Base-by-base conservation (phyloP, 2,797 vertebrate species). In the Onychomys arenicola region DNA sequence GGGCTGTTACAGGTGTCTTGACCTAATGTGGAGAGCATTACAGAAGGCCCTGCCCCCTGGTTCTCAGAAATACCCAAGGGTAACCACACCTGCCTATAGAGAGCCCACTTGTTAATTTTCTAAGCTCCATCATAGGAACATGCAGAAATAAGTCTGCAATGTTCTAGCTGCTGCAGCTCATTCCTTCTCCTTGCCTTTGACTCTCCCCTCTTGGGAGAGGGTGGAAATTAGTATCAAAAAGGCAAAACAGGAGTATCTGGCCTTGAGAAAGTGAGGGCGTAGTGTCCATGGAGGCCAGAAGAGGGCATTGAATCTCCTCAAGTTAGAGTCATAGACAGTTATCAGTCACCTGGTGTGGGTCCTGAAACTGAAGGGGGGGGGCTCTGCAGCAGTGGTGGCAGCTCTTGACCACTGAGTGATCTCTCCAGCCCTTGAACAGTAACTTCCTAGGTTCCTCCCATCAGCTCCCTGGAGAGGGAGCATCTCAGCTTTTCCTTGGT, bases 131-230 rank as follows among this genome's bases (percentile, higher is more conserved):
- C 88, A 12, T 19, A 7, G 12, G 40, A n/a, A 78, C 82, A 57
- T 76, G 73, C 19, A 83, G 23, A 32, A 7, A 77, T 61, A 9
- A 21, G 11, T 75, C 16, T 92, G 76, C 80, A 25, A 21, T 87
- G 46, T 32, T 55, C 34, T 14, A 52, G 84, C 73, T 13, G 29
- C 43, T 37, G 21, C 37, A 57, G 12, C 52, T 32, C 23, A 21
- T 17, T n/a, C 37, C 43, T 0, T 6, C 12, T 7, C 9, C 2
- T 37, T 34, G 19, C 25, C 2, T 11, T n/a, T 17, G 11, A 12
- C n/a, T 11, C 55, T 21, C 34, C 27, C 57, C 9, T 14, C 46
- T 57, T 19, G 21, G 12, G 61, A 29, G 25, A 13, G 32, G 2
- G 40, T 71, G 80, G 27, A 71, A 89, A 86, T 57, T 55, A 73